Conservation (phyloP, 92 coral and sea anemone genomes). For the Siderastrea siderea region DNA sequence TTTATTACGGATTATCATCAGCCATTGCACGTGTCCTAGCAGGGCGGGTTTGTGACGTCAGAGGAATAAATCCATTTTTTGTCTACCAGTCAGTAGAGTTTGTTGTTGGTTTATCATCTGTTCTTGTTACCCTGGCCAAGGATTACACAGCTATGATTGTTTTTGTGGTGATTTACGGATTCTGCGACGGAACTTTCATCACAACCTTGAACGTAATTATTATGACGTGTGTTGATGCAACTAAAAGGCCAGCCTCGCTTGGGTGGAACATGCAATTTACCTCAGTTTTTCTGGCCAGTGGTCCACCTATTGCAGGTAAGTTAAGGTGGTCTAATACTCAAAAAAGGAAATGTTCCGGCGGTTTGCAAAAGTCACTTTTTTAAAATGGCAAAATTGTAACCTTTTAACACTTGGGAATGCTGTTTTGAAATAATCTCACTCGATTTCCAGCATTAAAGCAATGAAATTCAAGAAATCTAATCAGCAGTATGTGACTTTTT, state of each 20-base stretch:
- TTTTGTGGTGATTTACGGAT: slow-evolving; percentile 55
- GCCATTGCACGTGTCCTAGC: slow-evolving; percentile 19
- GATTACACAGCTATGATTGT: slow-evolving; percentile 39
- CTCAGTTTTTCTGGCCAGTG: slow-evolving; percentile 56
- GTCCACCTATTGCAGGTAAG: slow-evolving; percentile 63
- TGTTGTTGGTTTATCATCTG: slow-evolving; percentile 30
- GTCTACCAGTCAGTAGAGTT: slow-evolving; percentile 46
- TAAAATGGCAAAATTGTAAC: no score
- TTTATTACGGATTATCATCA: slow-evolving; percentile 63
- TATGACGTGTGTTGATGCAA: slow-evolving; percentile 34
- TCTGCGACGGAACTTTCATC: slow-evolving; percentile 59
- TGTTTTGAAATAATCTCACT: no score
- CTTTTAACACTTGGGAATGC: no score
- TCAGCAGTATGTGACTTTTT: no score
- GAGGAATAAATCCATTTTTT: slow-evolving; percentile 25
- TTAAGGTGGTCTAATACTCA: no score
- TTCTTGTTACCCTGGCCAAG: slow-evolving; percentile 42
- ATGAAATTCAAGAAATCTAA: no score
- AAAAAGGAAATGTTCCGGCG: neutral
- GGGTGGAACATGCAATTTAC: slow-evolving; percentile 49
- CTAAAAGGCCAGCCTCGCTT: slow-evolving; percentile 41
- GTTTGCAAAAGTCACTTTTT: no score
- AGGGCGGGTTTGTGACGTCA: slow-evolving; percentile 54
- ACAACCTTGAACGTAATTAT: slow-evolving; percentile 48
- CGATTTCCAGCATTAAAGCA: no score